A percentile compares a stretch with the other conserved stretches of the same genome.
Conservation (phyloP, 2,888 invertebrate genomes). For the Mantis religiosa region DNA sequence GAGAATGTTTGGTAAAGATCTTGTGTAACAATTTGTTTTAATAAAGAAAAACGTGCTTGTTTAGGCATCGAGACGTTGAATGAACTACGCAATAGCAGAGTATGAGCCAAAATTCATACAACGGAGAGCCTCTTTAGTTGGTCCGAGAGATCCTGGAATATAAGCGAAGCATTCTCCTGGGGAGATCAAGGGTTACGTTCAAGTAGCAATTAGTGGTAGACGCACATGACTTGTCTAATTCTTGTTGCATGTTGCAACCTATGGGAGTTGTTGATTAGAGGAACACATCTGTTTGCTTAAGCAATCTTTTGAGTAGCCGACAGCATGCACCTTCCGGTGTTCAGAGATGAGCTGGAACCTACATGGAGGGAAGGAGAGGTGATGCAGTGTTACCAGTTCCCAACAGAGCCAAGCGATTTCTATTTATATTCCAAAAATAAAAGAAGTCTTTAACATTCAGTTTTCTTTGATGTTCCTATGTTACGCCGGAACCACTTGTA, state of each 20-base stretch:
- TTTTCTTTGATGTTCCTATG: background rate
- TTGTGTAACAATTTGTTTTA: no score
- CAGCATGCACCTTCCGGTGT: background rate
- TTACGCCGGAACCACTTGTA: background rate
- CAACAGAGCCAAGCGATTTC: slow-evolving; percentile 8
- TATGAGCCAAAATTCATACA: background rate
- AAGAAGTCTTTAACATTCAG: background rate
- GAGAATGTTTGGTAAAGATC: no score
- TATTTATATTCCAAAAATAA: slow-evolving; percentile 14
- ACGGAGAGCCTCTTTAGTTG: background rate
- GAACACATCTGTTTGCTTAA: background rate
- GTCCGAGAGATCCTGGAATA: background rate
- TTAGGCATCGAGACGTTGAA: no score
- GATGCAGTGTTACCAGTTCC: background rate
- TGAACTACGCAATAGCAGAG: no score
- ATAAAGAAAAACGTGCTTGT: no score
- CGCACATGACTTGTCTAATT: background rate
- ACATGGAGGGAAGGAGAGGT: background rate
- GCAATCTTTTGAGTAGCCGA: background rate
- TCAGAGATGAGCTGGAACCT: background rate
- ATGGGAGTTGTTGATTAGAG: background rate
- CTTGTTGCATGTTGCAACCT: background rate
- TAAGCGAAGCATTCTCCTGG: background rate
- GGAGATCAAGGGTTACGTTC: background rate
- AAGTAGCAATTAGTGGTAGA: background rate